A percentile compares a stretch with the other conserved stretches of the same genome.
Conservation (phyloP, 2,888 invertebrate genomes). For the Aphrophora alni region DNA sequence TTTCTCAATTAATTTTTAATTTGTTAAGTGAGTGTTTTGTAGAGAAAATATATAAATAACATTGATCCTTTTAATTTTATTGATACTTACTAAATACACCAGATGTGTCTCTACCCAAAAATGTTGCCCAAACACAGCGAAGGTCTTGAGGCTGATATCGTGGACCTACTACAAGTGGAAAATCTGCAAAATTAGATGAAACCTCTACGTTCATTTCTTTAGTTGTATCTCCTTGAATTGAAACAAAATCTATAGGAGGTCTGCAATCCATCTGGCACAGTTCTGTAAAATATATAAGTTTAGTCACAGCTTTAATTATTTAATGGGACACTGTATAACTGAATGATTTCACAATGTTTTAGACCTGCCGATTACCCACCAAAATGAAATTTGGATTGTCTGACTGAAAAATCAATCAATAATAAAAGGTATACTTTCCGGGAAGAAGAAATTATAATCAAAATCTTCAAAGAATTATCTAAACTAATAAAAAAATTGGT, state of each 20-base stretch:
- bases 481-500: too few species aligned
- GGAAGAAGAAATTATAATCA: too few species aligned
- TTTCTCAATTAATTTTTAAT: too few species aligned
- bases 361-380: too few species aligned
- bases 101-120: conserved; percentile 69
- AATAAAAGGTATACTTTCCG: conserved; percentile 41
- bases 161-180: conserved; percentile 76
- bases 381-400: too few species aligned
- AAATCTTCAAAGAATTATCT: too few species aligned
- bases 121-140: conserved; percentile 65
- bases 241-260: conserved; percentile 64
- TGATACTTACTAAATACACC: conserved; percentile 72
- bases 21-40: too few species aligned
- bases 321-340: too few species aligned
- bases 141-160: conserved; percentile 75
- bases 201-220: conserved; percentile 64
- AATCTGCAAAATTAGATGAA: conserved; percentile 73
- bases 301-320: too few species aligned
- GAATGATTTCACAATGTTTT: too few species aligned
- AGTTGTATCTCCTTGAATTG: conserved; percentile 70
- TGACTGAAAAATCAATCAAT: background rate
- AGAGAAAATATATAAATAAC: too few species aligned
- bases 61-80: too few species aligned
- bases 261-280: conserved; percentile 72
- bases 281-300: conserved; percentile 61